Base-by-base conservation (phyloP, 1,140 invertebrate genomes). In the Phymorhynchus buccinoides region DNA sequence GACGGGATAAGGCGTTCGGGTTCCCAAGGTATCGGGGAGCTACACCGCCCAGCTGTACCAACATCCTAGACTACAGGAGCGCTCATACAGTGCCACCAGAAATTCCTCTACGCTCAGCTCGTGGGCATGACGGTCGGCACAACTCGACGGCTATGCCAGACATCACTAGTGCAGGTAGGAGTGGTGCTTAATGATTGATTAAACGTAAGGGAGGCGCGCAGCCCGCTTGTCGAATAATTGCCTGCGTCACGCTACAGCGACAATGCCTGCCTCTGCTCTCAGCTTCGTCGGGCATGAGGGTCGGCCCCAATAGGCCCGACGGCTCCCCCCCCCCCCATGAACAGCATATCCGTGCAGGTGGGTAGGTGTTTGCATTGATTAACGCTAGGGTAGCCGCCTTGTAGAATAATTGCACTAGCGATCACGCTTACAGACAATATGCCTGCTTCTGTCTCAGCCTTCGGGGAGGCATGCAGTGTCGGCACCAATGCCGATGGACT, bases 331-430 rank as follows among this genome's bases (percentile, higher is more conserved):
- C n/a, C n/a, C n/a, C n/a, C n/a, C n/a, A n/a, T n/a, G n/a, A 71
- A 71, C 66, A n/a, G n/a, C n/a, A n/a, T n/a, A n/a, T 35, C 66
- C 30, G 66, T 71, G n/a, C 66, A 71, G 66, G 66, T 71, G n/a
- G n/a, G n/a, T n/a, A n/a, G n/a, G n/a, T n/a, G n/a, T n/a, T n/a
- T n/a, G n/a, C n/a, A n/a, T n/a, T n/a, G n/a, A n/a, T n/a, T n/a
- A n/a, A n/a, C n/a, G n/a, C n/a, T 3, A 71, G 35, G 66, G 66
- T 71, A 32, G n/a, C n/a, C n/a, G n/a, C n/a, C n/a, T n/a, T n/a
- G n/a, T n/a, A n/a, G n/a, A n/a, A n/a, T n/a, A n/a, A n/a, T n/a
- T n/a, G n/a, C n/a, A n/a, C n/a, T n/a, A n/a, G n/a, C n/a, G n/a
- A n/a, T n/a, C n/a, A n/a, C n/a, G n/a, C n/a, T n/a, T n/a, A n/a